phyloP scores from a whole-genome alignment of 2,113 vertebrate genomes.

The Festucalex cinctus region DNA sequence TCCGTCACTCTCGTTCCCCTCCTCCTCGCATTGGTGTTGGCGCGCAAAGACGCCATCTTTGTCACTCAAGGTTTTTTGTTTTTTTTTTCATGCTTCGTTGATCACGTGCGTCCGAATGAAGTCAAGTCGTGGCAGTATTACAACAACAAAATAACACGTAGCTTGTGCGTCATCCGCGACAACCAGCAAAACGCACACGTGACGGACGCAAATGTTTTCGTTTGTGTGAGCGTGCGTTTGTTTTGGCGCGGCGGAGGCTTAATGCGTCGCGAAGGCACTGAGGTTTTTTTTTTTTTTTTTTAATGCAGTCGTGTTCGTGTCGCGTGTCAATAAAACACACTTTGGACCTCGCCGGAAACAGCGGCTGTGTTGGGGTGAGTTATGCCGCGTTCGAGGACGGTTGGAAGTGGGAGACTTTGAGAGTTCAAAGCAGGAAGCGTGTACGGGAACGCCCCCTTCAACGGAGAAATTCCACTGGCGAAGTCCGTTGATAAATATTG shows the following conservation, averaged over 20 bases:
- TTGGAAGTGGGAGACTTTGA: too few species aligned
- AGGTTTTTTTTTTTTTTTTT: too few species aligned
- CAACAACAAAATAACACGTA: background rate
- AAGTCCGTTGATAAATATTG: too few species aligned
- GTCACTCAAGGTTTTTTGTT: background rate
- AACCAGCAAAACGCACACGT: background rate
- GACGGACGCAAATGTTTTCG: background rate
- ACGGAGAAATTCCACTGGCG: too few species aligned
- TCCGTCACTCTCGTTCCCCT: constrained; percentile 68
- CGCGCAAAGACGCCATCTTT: background rate
- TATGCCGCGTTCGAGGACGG: too few species aligned
- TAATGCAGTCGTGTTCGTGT: background rate
- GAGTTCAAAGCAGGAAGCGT: too few species aligned
- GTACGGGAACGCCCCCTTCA: too few species aligned
- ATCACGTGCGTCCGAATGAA: constrained; percentile 28
- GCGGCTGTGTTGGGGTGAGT: constrained; percentile 15
- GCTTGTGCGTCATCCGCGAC: background rate
- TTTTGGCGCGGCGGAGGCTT: background rate
- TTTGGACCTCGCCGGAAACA: constrained; percentile 65
- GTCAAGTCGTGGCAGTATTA: constrained; percentile 50
- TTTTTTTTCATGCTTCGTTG: background rate
- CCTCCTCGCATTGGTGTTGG: constrained; percentile 34
- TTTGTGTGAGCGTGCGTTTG: background rate
- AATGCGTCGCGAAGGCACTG: background rate
- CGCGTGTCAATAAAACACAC: constrained; percentile 3